phyloP scores from a whole-genome alignment of 1,140 invertebrate genomes.

The Drosophila rufa region DNA sequence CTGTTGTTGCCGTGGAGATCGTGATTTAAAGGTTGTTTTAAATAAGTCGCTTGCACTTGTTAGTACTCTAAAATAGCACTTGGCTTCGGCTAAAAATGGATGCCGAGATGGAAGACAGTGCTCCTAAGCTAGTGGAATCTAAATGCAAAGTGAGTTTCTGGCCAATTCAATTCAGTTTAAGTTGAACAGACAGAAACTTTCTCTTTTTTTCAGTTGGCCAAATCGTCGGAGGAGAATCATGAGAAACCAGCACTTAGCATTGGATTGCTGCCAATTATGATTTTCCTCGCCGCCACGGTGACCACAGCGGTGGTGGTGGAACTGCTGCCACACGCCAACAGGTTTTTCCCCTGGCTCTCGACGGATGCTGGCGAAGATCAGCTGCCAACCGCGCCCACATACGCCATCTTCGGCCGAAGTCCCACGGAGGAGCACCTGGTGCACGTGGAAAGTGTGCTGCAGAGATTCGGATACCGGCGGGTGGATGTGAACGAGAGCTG shows the following conservation, averaged over 20 bases:
- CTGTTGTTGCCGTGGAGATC: conserved; percentile 33
- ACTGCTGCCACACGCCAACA: conserved; percentile 44
- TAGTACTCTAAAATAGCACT: conserved; percentile 14
- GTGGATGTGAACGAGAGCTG: conserved; percentile 88
- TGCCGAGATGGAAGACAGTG: conserved; percentile 8
- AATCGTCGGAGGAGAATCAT: conserved; percentile 8
- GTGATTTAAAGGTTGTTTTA: conserved; percentile 40
- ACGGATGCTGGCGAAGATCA: background rate
- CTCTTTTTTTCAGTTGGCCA: conserved; percentile 45
- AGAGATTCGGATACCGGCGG: conserved; percentile 90
- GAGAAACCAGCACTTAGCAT: conserved; percentile 27
- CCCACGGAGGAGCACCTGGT: conserved; percentile 88
- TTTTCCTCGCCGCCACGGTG: conserved; percentile 65
- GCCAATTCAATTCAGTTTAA: background rate
- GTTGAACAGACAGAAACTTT: conserved; percentile 32
- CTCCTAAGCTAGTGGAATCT: background rate
- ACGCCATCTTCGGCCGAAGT: conserved; percentile 86
- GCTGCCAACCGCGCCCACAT: conserved; percentile 20
- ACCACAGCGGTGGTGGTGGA: conserved; percentile 65
- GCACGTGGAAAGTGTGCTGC: conserved; percentile 91
- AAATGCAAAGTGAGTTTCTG: conserved; percentile 11
- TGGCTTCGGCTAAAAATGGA: conserved; percentile 30
- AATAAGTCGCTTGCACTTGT: conserved; percentile 17
- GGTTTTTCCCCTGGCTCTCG: conserved; percentile 11
- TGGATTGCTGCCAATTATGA: conserved; percentile 52